Percentiles rank a stretch among this genome's conserved stretches.
Conservation (phyloP, 1,140 invertebrate species). For the Drosophila sp. region DNA sequence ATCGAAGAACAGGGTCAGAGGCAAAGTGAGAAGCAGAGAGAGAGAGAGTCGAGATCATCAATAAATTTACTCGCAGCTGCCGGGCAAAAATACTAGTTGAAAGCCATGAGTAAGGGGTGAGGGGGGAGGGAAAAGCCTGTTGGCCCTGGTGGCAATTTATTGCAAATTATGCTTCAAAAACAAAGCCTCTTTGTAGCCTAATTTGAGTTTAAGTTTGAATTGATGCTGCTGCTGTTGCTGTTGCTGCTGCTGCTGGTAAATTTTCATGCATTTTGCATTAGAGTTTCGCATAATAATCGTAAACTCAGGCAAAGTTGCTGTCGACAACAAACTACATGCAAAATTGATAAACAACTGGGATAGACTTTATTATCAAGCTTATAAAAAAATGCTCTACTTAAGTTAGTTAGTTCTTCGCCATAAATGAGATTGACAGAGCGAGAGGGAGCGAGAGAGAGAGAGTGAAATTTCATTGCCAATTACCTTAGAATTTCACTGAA, state of each 20-base stretch:
- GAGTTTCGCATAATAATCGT: constrained; percentile 42
- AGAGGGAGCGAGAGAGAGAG: too few relatives aligned
- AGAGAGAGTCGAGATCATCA: constrained; percentile 69
- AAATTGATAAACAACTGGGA: constrained; percentile 36
- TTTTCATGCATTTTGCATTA: constrained; percentile 71
- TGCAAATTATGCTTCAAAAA: constrained; percentile 80
- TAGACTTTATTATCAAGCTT: constrained; percentile 13
- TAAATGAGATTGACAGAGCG: neutral
- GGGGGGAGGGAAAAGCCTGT: constrained; percentile 22
- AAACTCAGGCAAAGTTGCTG: constrained; percentile 23
- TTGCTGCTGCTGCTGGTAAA: constrained; percentile 27
- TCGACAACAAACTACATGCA: constrained; percentile 31
- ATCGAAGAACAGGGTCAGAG: neutral
- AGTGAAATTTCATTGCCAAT: neutral
- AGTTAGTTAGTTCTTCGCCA: neutral
- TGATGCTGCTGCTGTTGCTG: constrained; percentile 11
- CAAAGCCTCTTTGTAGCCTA: constrained; percentile 68
- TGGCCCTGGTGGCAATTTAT: constrained; percentile 71
- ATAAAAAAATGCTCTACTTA: constrained; percentile 10
- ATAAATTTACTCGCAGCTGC: constrained; percentile 71
- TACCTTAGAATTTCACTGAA: constrained; percentile 25
- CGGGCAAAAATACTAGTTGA: constrained; percentile 66
- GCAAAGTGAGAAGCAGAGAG: neutral
- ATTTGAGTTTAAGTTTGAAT: constrained; percentile 56
- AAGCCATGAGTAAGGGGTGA: constrained; percentile 25